phyloP scores from a whole-genome alignment of 2,888 invertebrate genomes.

The Nasonovia ribisnigri region DNA sequence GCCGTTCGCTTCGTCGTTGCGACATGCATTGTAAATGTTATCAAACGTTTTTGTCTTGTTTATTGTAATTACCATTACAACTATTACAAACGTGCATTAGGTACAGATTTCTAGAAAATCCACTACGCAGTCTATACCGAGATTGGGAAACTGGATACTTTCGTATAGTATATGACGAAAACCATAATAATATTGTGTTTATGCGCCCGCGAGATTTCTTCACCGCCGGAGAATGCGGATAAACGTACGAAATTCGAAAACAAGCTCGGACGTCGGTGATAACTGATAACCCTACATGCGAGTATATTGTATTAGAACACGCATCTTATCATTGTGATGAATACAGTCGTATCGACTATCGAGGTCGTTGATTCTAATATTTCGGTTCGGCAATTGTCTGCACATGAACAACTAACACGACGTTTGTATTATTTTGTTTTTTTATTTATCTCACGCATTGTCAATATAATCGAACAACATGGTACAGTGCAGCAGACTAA shows the following conservation, averaged over 20 bases:
- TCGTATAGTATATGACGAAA: background rate
- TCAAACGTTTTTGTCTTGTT: slow-evolving; percentile 15
- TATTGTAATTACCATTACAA: background rate
- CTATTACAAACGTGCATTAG: slow-evolving; percentile 4
- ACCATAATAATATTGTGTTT: background rate
- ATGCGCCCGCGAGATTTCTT: slow-evolving; percentile 6
- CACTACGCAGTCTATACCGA: background rate
- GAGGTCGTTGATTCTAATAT: slow-evolving; percentile 16
- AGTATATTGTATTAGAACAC: background rate
- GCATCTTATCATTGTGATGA: background rate
- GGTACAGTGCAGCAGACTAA: background rate
- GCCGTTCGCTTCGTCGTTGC: background rate
- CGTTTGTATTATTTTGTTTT: background rate
- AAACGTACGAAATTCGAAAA: background rate
- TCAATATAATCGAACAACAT: background rate
- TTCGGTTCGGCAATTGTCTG: background rate
- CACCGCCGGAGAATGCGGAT: background rate
- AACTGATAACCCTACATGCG: background rate
- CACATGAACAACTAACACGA: background rate
- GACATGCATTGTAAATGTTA: background rate
- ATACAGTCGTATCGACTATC: background rate
- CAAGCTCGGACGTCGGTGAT: background rate
- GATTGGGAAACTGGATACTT: slow-evolving; percentile 12
- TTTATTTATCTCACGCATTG: background rate
- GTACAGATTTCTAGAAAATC: slow-evolving; percentile 18